Base-by-base conservation (phyloP, 2,888 invertebrate genomes). In the Brachypalpus laphriformis region DNA sequence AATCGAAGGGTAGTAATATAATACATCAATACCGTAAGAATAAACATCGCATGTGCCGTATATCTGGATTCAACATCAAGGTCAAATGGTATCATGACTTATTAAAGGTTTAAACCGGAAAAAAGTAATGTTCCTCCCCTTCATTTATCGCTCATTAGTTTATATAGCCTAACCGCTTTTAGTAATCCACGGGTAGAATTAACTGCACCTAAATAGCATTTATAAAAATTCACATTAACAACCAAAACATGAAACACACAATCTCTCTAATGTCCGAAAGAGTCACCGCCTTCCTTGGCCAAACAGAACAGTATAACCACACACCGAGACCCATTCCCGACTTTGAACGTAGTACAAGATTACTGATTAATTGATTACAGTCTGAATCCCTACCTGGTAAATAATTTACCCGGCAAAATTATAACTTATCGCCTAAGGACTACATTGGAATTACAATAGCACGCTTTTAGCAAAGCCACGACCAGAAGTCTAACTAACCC, bases 341-440 rank as follows among this genome's bases (percentile, higher is more conserved):
- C 31, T 49, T 63, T 31, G 25, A 49, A 7, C 59, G 8, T 59
- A 25, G 57, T 51, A 74, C 42, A 76, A 66, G 59, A 66, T 85
- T 81, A 71, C 75, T 76, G 75, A 76, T 81, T 81, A 85, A 85
- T 85, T 85, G 75, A 71, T 81, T 85, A 85, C 66, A 59, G 75
- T 59, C 66, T 51, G 45, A 85, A 76, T 76, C 66, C 70, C 47
- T 49, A 61, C 45, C 54, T 40, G 59, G 47, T 40, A 76, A 59
- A 81, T 76, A 72, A 85, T 47, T 85, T 65, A 81, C 49, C 85
- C 54, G 20, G 47, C 47, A 49, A 81, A 85, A 81, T 76, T 85
- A 76, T 85, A 68, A 85, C 37, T 81, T 76, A 85, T 72, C 66
- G 76, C 47, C 54, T 20, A 2, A 66, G 66, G 65, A 81, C 81